Base-by-base conservation (phyloP, 2,888 invertebrate genomes). In the Lithophane semibrunnea region DNA sequence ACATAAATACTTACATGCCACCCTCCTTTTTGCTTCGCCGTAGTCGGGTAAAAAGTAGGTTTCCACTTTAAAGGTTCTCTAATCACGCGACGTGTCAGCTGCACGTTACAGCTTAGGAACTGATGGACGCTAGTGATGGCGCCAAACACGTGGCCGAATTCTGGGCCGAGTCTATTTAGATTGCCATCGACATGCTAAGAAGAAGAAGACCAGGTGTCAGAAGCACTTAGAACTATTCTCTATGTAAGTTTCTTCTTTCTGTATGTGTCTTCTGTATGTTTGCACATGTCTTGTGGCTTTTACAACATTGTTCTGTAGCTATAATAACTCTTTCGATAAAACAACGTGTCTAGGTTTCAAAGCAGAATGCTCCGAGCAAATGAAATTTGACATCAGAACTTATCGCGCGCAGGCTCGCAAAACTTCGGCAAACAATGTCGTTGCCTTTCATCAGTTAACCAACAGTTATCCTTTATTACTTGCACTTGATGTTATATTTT, bases 291-390 rank as follows among this genome's bases (percentile, higher is more conserved):
- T 8, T 8, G 18, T 18, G 18, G 3, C 18, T 18, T 52, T 52
- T 8, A 52, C 52, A 52, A 18, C 29, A 75, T 52, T 52, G 4
- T 58, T 24, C 21, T 49, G 9, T 73, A 42, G 24, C 58, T 49
- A 12, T 29, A 24, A 24, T 52, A 49, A 63, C 29, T 76, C 13
- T 37, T 77, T 47, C 18, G 24, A 47, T 47, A 21, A 7, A n/a
- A 52, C 54, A 58, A 60, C 37, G 80, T 69, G 80, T 69, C 52
- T 54, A 49, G 60, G 44, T 37, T 65, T 24, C 10, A 42, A 80
- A 74, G n/a, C 29, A 49, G n/a, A n/a, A 29, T 24, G 56, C 24
- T 56, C 37, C 18, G 16, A 58, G 24, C 9, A 12, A 44, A 61
- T 67, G 37, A 49, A 47, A n/a, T 13, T 52, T 12, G 2, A 12